These are phyloP conservation scores for Nymphalis c-album DNA, from an alignment of 2,888 invertebrate species.

Conservation along the genomic window DNA sequence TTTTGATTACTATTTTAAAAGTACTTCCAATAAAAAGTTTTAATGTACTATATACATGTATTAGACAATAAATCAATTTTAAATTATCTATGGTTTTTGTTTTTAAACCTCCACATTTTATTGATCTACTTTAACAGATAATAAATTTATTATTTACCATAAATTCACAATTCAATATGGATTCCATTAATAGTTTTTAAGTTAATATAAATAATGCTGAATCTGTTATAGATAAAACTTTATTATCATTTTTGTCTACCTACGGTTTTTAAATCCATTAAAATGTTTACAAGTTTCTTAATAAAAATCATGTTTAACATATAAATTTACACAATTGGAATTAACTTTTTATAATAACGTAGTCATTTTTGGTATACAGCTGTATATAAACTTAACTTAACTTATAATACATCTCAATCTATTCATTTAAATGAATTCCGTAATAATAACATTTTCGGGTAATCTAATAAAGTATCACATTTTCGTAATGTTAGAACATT, in stretches of 20 bases:
- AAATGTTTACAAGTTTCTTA: not conserved
- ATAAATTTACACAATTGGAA: constrained; percentile 38
- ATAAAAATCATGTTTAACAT: constrained; percentile 20
- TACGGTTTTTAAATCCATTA: not conserved
- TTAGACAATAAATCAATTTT: constrained; percentile 35
- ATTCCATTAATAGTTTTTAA: too few relatives aligned
- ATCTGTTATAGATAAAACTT: not conserved
- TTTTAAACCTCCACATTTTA: not conserved
- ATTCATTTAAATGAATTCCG: constrained; percentile 25
- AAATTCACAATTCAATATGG: too few relatives aligned
- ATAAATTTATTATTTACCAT: too few relatives aligned
- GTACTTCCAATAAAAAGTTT: constrained; percentile 24
- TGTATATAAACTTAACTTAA: constrained; percentile 46
- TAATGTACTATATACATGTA: constrained; percentile 16
- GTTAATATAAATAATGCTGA: too few relatives aligned
- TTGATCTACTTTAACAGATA: not conserved
- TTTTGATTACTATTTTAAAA: constrained; percentile 30
- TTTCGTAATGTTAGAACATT: constrained; percentile 23
- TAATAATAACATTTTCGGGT: constrained; percentile 16
- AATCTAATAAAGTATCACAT: constrained; percentile 41
- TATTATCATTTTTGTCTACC: not conserved
- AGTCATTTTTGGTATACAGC: constrained; percentile 63
- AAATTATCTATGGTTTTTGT: not conserved
- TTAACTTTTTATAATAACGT: constrained; percentile 19
- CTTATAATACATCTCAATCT: constrained; percentile 13